Conservation (phyloP, 2,888 invertebrate species). For the Athetis lepigone region DNA sequence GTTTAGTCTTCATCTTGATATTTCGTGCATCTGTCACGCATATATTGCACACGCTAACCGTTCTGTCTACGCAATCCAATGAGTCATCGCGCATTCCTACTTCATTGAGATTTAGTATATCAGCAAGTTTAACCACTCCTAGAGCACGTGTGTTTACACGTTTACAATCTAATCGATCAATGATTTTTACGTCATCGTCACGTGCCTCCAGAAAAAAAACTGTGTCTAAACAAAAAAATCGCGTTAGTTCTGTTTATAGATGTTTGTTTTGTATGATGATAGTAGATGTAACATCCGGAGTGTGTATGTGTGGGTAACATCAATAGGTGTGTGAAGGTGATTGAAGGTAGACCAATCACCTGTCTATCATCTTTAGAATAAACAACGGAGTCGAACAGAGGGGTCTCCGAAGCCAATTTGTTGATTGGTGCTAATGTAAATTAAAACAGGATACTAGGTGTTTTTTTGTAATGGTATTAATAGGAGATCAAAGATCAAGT, state of each 20-base stretch:
- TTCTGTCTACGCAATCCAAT: slow-evolving; percentile 3
- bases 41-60: slow-evolving; percentile 5
- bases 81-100: slow-evolving; percentile 13
- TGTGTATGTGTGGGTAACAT: too few species aligned
- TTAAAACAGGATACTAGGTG: too few species aligned
- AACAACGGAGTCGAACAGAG: too few species aligned
- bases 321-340: too few species aligned
- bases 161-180: neutral
- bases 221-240: slow-evolving; percentile 3
- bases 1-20: neutral
- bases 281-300: neutral
- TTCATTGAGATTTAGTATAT: slow-evolving; percentile 18
- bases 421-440: too few species aligned
- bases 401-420: too few species aligned
- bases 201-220: neutral
- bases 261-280: neutral
- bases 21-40: neutral
- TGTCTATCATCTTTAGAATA: slow-evolving; percentile 1
- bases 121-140: neutral
- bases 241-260: neutral
- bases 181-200: neutral
- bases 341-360: slow-evolving; percentile 1
- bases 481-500: too few species aligned
- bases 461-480: too few species aligned
- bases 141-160: slow-evolving; percentile 8